Percentiles rank a stretch among this genome's conserved stretches.
These are phyloP conservation scores for Orchesella cincta DNA, from an alignment of 1,140 invertebrate species.

Conservation along the genomic window DNA sequence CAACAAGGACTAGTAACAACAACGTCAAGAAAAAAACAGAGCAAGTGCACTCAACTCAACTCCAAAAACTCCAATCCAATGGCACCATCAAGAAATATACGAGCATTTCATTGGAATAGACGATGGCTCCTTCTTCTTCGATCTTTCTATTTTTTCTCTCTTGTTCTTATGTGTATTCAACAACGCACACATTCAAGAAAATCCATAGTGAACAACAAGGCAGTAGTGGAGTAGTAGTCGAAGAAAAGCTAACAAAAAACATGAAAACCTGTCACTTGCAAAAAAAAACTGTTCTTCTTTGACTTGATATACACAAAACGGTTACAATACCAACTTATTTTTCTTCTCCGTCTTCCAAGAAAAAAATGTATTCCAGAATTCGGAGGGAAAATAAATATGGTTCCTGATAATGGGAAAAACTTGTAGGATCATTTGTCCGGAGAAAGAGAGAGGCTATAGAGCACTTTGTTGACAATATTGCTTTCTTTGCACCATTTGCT, in stretches of 20 bases:
- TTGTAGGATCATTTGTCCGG: constrained; percentile 15
- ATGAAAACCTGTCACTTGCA: constrained; percentile 14
- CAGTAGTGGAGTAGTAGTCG: background rate
- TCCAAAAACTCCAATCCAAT: too few species aligned
- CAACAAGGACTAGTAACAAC: too few species aligned
- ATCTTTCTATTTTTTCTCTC: background rate
- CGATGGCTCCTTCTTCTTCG: constrained; percentile 16
- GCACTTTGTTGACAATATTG: constrained; percentile 16
- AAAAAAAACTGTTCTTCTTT: constrained; percentile 2
- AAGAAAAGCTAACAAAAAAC: background rate
- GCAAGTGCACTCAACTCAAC: too few species aligned
- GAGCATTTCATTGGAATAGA: background rate
- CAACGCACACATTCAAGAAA: too few species aligned
- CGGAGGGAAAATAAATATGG: too few species aligned
- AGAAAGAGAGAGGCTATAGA: too few species aligned
- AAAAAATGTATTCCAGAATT: background rate
- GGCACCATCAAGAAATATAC: too few species aligned
- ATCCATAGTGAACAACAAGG: too few species aligned
- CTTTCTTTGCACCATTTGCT: constrained; percentile 26
- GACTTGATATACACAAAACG: background rate
- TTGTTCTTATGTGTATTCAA: background rate
- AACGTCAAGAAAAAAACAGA: too few species aligned
- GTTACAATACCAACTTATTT: too few species aligned
- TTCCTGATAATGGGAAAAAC: constrained; percentile 21
- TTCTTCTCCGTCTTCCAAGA: background rate